Evolutionary conservation across 2,113 vertebrate species (phyloP), one percentile per base, ranked within the genome.

Genomic region (Osmerus eperlanus): DNA sequence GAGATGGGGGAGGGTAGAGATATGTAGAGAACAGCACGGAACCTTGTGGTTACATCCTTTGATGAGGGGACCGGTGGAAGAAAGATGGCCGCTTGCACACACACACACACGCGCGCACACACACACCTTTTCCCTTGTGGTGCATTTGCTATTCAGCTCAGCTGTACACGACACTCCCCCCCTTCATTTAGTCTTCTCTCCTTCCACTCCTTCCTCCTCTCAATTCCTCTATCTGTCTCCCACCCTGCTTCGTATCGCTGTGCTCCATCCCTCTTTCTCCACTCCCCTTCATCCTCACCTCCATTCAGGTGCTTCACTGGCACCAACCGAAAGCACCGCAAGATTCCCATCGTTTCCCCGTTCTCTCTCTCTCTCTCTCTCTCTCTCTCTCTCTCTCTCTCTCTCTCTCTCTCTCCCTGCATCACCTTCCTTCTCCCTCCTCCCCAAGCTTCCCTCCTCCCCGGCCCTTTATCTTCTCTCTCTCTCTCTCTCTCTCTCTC

Each of bases 1-100:
- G 52, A n/a, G 14, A 11, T 66, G 63, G 29, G 71, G 77, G 69
- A 75, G 78, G 65, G 67, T 69, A 72, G 73, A 11, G 73, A 83
- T 79, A 76, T 81, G 81, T 83, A 74, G 78, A 72, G 82, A 85
- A 84, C 81, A 86, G 86, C 79, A n/a, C 84, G 84, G 85, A 85
- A 79, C 84, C 83, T 88, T 89, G 87, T 89, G 88, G 86, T 88
- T 87, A 87, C 85, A 88, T 90, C 83, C 81, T 90, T 89, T 90
- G 86, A 90, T 87, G 86, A 85, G 85, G 80, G 73, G 76, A 83
- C 73, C 58, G 77, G 79, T 83, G 83, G 83, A 83, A 83, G 83
- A 77, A 76, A 83, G 71, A 82, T 76, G 81, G 77, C 69, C 77
- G n/a, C n/a, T 56, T 56, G 78, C 65, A 64, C 67, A 84, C 77